Percentiles rank a stretch among this genome's conserved stretches.
Evolutionary conservation across 2,113 vertebrate genomes (phyloP).

Genomic region (Takifugu bimaculatus): DNA sequence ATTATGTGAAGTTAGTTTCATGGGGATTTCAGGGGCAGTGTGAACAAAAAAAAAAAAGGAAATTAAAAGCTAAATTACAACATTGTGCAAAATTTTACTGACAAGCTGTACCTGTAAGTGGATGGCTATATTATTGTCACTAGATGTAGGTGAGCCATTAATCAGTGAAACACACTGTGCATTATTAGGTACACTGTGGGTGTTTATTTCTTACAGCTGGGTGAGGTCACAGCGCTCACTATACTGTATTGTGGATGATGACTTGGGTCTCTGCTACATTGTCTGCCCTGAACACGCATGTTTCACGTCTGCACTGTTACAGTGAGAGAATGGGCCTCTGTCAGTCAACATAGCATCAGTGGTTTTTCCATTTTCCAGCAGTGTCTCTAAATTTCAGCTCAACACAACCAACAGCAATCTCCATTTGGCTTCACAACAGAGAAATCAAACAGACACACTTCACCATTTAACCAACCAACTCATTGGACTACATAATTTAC

Average conservation of each 20-base stretch:
- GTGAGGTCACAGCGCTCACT: slow-evolving; percentile 44
- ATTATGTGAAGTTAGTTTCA: slow-evolving; percentile 27
- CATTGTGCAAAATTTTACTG: slow-evolving; percentile 61
- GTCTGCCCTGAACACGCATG: slow-evolving; percentile 67
- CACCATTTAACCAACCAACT: slow-evolving; percentile 69
- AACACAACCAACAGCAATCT: slow-evolving; percentile 55
- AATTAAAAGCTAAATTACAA: slow-evolving; percentile 48
- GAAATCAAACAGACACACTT: slow-evolving; percentile 68
- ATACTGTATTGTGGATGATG: slow-evolving; percentile 42
- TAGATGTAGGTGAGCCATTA: slow-evolving; percentile 33
- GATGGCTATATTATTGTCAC: slow-evolving; percentile 44
- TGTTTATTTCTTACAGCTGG: slow-evolving; percentile 47
- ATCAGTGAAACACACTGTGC: slow-evolving; percentile 41
- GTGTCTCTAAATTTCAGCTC: slow-evolving; percentile 45
- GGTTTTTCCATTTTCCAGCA: slow-evolving; percentile 16
- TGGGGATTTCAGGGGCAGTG: slow-evolving; percentile 46
- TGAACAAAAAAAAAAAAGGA: slow-evolving; percentile 45
- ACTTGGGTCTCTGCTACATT: slow-evolving; percentile 77
- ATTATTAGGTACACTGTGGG: slow-evolving; percentile 49
- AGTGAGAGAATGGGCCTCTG: slow-evolving; percentile 47
- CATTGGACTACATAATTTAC: slow-evolving; percentile 69
- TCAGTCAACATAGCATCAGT: slow-evolving; percentile 21
- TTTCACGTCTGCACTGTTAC: slow-evolving; percentile 40
- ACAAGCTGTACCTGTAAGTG: slow-evolving; percentile 50
- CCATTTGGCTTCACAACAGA: slow-evolving; percentile 68